Evolutionary conservation across 2,797 vertebrate genomes (phyloP), one percentile per base, ranked within the genome.

Genomic region (Enteromius trimaculatus): DNA sequence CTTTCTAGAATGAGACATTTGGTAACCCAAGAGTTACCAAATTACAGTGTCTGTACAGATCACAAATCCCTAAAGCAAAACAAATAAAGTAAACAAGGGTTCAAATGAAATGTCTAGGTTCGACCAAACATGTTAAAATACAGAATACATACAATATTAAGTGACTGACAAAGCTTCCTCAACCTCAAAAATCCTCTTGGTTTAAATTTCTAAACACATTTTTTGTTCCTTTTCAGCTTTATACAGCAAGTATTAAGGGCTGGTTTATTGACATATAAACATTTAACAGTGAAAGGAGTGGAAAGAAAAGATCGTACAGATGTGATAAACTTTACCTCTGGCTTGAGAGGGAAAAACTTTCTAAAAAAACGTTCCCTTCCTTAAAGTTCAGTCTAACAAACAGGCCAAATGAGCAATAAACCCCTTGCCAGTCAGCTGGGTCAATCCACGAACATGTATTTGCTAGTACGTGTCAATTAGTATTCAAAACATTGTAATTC

Each of bases 121-220:
- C 9, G 3, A 26, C 26, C 3, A 58, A 84, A 87, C 87, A 87
- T 87, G 74, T 85, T 82, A 82, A 84, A 82, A 80, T 80, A 80
- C 74, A 79, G 83, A 77, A 65, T 70, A 44, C 31, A 65, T 70
- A 44, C 31, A 82, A 29, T 39, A 31, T 16, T 34, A 58, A 29
- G 2, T 19, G 21, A 37, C 64, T 60, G 58, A 51, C 31, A 71
- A 71, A 39, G 49, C 21, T 34, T 14, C n/a, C 23, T 74, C 65
- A 68, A 75, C 8, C 14, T 23, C 0, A 2, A 64, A 19, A 37
- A 26, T 64, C 29, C 34, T 34, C 21, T 74, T 5, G 7, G 14
- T 11, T 34, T 47, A 0, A 21, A 62, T 34, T 81, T 51, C 11
- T 8, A 17, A 77, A 47, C 1, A 0, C 9, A 2, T 19, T 42